Conservation (phyloP, 2,113 vertebrate genomes). For the Sarotherodon lohbergeri region DNA sequence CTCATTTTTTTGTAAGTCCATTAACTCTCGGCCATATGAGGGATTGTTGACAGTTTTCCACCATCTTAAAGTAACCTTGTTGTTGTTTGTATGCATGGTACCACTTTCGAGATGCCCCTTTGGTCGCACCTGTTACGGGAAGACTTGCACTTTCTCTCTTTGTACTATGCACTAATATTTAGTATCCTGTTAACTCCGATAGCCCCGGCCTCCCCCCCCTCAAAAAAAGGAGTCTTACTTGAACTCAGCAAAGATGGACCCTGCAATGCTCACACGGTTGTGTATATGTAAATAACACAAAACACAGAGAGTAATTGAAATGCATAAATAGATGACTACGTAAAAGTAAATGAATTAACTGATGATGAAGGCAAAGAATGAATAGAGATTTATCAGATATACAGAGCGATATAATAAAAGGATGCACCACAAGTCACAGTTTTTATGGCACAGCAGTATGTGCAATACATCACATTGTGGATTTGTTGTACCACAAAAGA, state of each 20-base stretch:
- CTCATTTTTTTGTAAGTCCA: slow-evolving; percentile 10
- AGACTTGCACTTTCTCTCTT: slow-evolving; percentile 76
- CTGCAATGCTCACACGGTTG: slow-evolving; percentile 59
- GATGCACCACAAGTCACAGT: slow-evolving; percentile 62
- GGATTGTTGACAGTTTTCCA: slow-evolving; percentile 23
- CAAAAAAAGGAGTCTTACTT: slow-evolving; percentile 54
- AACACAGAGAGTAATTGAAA: slow-evolving; percentile 61
- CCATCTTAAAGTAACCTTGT: slow-evolving; percentile 31
- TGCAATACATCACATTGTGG: slow-evolving; percentile 66
- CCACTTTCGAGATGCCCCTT: slow-evolving; percentile 66
- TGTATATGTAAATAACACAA: slow-evolving; percentile 75
- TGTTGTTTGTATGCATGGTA: slow-evolving; percentile 67
- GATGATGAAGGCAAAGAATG: slow-evolving; percentile 1
- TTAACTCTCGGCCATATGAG: slow-evolving; percentile 14
- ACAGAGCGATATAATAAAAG: slow-evolving; percentile 50
- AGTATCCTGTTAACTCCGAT: slow-evolving; percentile 49
- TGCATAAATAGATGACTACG: slow-evolving; percentile 11
- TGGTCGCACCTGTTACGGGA: slow-evolving; percentile 62
- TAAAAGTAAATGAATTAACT: slow-evolving; percentile 20
- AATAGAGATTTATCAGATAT: slow-evolving; percentile 37
- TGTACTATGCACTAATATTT: slow-evolving; percentile 73
- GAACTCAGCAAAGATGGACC: slow-evolving; percentile 58
- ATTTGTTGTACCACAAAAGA: slow-evolving; percentile 62
- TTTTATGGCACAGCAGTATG: slow-evolving; percentile 57
- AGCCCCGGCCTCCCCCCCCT: background rate